Evolutionary conservation across 2,113 vertebrate genomes (phyloP), one percentile per base, ranked within the genome.

Genomic region (Bucco capensis): DNA sequence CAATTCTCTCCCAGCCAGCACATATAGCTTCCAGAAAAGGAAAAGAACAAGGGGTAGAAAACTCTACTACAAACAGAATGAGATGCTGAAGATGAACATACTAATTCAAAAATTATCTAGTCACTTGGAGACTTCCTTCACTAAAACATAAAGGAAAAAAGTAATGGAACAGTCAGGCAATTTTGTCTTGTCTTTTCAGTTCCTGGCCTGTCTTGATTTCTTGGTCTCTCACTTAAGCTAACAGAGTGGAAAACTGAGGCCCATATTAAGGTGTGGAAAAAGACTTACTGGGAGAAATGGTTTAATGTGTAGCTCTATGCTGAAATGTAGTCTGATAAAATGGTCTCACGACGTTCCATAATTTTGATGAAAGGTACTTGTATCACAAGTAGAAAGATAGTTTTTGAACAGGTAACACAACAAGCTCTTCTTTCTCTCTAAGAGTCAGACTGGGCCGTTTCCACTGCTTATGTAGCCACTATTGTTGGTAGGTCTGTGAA

Each of bases 101-200:
- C 33, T 90, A 80, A 83, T 72, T 61, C 17, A 89, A 71, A 77
- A 95, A 56, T 27, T 84, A 5, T 70, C 78, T 86, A 83, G 44
- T 88, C 77, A 33, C 73, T 89, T 81, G 88, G 65, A 83, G n/a
- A 37, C 40, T 89, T 85, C 77, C 49, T 70, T 92, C 35, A 33
- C 90, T 89, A 77, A 91, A 83, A 74, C n/a, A 60, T 91, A 89
- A 95, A 95, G 90, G 66, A 74, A 95, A 92, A 71, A 60, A 77
- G 44, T 62, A 83, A 75, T 71, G 33, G n/a, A 92, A 67, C 19
- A 50, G 56, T 56, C 50, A 82, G 65, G 71, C 53, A 94, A 80
- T 51, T 83, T 64, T 65, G 31, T 46, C 66, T 94, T 81, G 33
- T 79, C 51, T 93, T 49, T 83, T 72, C 35, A 46, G 42, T 78